Conservation (phyloP, 2,113 vertebrate species). For the Narcine bancroftii region DNA sequence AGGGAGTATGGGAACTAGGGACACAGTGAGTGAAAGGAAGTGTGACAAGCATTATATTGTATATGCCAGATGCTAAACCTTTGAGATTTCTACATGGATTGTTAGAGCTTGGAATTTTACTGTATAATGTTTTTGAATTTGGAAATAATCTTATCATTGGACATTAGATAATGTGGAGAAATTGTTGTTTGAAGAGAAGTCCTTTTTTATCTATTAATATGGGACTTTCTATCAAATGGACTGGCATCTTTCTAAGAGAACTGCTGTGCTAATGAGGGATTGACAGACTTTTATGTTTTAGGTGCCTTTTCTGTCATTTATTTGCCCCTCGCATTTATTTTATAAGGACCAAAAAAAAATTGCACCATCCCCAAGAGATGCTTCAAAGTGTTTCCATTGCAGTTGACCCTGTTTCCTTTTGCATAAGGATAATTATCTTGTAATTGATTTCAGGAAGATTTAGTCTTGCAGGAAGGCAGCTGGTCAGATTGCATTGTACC, state of each 20-base stretch:
- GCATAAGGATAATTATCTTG: not conserved
- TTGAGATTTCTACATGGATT: too few relatives aligned
- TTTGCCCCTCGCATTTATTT: not conserved
- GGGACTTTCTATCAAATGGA: not conserved
- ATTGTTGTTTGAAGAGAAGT: not conserved
- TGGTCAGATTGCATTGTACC: not conserved
- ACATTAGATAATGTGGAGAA: not conserved
- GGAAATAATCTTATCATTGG: too few relatives aligned
- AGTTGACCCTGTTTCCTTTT: constrained; percentile 2
- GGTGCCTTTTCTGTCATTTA: not conserved
- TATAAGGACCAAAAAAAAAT: not conserved
- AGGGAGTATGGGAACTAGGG: too few relatives aligned
- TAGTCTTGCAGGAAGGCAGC: not conserved
- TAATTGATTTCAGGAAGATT: not conserved
- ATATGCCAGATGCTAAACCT: too few relatives aligned
- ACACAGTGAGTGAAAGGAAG: too few relatives aligned
- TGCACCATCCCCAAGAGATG: not conserved
- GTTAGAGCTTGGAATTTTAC: not conserved
- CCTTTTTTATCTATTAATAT: not conserved
- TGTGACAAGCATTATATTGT: too few relatives aligned
- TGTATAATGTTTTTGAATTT: not conserved
- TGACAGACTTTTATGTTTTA: not conserved
- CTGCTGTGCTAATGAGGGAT: not conserved
- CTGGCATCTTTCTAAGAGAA: not conserved
- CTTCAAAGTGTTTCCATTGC: not conserved